Conservation (phyloP, 2,888 invertebrate genomes). For the Chloroclysta siterata region DNA sequence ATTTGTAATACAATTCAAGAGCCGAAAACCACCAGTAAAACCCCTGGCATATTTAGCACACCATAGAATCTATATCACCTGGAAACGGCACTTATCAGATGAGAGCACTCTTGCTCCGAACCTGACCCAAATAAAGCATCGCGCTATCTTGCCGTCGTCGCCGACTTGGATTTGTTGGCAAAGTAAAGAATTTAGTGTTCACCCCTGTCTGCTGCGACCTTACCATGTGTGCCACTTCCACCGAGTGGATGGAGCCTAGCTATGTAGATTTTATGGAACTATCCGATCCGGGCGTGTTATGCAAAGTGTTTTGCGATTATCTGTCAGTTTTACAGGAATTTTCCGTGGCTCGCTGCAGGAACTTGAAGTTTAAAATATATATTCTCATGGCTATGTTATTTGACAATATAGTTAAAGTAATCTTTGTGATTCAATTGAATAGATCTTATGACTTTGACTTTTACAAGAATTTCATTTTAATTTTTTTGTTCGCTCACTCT, state of each 20-base stretch:
- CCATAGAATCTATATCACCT: conserved; percentile 38
- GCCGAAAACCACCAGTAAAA: conserved; percentile 34
- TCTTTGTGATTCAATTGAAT: too few species aligned
- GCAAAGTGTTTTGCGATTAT: conserved; percentile 32
- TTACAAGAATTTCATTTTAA: conserved; percentile 3
- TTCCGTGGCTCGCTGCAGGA: conserved; percentile 11
- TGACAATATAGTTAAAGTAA: neutral
- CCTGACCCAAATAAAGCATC: conserved; percentile 72
- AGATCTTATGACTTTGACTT: too few species aligned
- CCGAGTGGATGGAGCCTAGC: conserved; percentile 28
- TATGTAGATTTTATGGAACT: conserved; percentile 29
- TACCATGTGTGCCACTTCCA: conserved; percentile 38
- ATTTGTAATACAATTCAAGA: conserved; percentile 6
- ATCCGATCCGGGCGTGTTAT: conserved; percentile 30
- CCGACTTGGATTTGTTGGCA: conserved; percentile 65
- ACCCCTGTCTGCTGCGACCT: conserved; percentile 59
- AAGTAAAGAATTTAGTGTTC: conserved; percentile 67
- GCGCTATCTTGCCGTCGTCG: conserved; percentile 52
- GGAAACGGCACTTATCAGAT: conserved; percentile 50
- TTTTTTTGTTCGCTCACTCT: neutral
- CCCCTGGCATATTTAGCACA: conserved; percentile 31
- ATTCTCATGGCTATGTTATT: conserved; percentile 3
- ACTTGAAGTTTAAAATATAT: conserved; percentile 17
- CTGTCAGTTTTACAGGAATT: conserved; percentile 20
- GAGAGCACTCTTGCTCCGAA: conserved; percentile 47